phyloP scores from a whole-genome alignment of 2,888 invertebrate species.

The Erebia palarica region DNA sequence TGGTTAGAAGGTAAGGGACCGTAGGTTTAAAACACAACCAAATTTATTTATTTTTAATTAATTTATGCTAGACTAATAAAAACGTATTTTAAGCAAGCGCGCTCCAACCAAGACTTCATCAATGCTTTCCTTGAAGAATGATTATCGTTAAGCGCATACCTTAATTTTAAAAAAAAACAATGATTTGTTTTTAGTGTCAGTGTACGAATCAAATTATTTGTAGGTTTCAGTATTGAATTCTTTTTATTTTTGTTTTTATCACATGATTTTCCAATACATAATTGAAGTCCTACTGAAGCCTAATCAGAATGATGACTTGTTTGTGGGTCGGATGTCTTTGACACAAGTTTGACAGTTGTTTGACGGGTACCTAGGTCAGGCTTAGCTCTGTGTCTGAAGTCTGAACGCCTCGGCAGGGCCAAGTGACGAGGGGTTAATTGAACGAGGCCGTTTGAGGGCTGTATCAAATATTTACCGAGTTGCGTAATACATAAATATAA shows the following conservation, averaged over 20 bases:
- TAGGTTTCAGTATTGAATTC: no score
- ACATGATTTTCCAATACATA: background rate
- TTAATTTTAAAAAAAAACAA: no score
- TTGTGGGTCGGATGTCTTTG: background rate
- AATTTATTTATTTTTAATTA: no score
- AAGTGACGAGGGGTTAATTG: background rate
- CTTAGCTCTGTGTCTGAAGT: background rate
- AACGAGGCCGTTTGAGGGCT: background rate
- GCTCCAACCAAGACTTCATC: no score
- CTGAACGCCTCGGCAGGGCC: background rate
- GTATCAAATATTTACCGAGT: background rate
- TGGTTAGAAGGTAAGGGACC: no score
- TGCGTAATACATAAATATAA: background rate
- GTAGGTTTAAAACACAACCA: no score
- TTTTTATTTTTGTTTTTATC: background rate
- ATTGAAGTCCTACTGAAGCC: background rate
- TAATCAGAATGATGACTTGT: background rate
- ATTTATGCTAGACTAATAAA: no score
- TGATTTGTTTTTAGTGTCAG: no score
- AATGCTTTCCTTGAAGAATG: no score
- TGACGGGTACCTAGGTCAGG: background rate
- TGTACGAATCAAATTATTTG: no score
- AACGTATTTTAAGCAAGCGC: no score
- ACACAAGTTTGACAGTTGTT: background rate
- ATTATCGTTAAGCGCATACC: no score